Percentiles rank a stretch among this genome's conserved stretches.
These are phyloP conservation scores for Paragorgia papillata DNA, from an alignment of 92 coral and sea anemone genomes.

Conservation along the genomic window DNA sequence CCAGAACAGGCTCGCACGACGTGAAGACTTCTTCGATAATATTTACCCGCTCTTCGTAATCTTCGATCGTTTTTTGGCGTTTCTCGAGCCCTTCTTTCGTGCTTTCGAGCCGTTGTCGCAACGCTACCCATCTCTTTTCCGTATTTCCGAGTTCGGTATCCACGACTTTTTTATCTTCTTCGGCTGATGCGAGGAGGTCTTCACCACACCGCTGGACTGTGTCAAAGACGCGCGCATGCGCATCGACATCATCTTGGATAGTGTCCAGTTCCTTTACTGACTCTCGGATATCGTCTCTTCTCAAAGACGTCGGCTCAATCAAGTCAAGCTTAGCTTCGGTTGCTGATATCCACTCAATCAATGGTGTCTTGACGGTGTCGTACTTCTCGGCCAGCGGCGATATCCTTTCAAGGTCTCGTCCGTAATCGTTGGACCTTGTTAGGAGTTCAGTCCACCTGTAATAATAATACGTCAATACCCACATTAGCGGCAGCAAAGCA, in stretches of 20 bases:
- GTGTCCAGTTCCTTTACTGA: constrained; percentile 13
- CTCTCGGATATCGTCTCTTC: constrained; percentile 16
- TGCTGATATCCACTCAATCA: constrained; percentile 77
- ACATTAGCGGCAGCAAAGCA: no score
- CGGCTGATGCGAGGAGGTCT: constrained; percentile 17
- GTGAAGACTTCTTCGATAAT: constrained; percentile 56
- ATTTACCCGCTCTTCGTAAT: constrained; percentile 73
- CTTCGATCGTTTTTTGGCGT: constrained; percentile 12
- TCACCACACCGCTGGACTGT: constrained; percentile 18
- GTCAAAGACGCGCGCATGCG: constrained; percentile 27
- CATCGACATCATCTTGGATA: constrained; percentile 26
- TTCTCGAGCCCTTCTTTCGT: constrained; percentile 9
- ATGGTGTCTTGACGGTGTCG: constrained; percentile 57
- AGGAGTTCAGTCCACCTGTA: constrained; percentile 77
- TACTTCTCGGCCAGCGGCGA: constrained; percentile 82
- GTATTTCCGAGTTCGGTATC: constrained; percentile 37
- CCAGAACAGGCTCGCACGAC: constrained; percentile 30
- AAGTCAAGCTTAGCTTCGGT: constrained; percentile 73
- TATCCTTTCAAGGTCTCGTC: constrained; percentile 60
- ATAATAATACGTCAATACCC: no score
- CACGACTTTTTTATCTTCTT: constrained; percentile 41
- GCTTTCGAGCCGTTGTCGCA: constrained; percentile 29
- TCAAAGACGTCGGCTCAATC: constrained; percentile 55
- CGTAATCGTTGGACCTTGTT: constrained; percentile 68
- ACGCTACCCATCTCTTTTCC: constrained; percentile 34